phyloP scores from a whole-genome alignment of 2,113 vertebrate genomes.

The Heterotilapia buettikoferi region DNA sequence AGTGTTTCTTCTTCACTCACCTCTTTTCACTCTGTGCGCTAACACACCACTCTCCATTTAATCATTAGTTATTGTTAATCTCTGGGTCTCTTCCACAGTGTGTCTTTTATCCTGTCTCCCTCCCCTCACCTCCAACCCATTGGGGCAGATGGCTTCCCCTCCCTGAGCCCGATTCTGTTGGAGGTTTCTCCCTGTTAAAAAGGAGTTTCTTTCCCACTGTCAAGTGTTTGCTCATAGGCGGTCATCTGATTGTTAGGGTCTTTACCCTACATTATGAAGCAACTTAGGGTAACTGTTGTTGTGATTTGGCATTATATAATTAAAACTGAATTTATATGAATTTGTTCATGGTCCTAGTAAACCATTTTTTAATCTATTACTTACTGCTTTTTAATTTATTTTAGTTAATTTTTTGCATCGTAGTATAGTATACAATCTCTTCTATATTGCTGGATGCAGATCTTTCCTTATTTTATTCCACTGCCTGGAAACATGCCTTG shows the following conservation, averaged over 20 bases:
- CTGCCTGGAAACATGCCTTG: neutral
- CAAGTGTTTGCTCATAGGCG: neutral
- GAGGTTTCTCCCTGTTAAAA: neutral
- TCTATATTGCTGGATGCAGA: neutral
- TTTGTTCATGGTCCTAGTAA: neutral
- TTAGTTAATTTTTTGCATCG: neutral
- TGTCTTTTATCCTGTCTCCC: neutral
- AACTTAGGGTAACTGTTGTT: neutral
- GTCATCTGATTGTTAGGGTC: neutral
- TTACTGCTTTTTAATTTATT: neutral
- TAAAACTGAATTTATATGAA: neutral
- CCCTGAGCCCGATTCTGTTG: neutral
- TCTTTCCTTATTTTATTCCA: neutral
- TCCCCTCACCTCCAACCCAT: no score
- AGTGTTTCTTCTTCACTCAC: neutral
- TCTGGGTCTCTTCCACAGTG: neutral
- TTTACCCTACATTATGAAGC: neutral
- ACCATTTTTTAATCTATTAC: rapidly evolving
- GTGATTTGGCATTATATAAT: neutral
- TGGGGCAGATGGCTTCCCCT: no score
- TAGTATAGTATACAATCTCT: neutral
- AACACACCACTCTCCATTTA: neutral
- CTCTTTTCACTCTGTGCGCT: neutral
- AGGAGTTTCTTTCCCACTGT: neutral
- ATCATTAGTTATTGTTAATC: neutral